Evolutionary conservation across 92 coral and sea anemone species (phyloP), one percentile per base, ranked within the genome.

Genomic region (Isaurus tuberculatus): DNA sequence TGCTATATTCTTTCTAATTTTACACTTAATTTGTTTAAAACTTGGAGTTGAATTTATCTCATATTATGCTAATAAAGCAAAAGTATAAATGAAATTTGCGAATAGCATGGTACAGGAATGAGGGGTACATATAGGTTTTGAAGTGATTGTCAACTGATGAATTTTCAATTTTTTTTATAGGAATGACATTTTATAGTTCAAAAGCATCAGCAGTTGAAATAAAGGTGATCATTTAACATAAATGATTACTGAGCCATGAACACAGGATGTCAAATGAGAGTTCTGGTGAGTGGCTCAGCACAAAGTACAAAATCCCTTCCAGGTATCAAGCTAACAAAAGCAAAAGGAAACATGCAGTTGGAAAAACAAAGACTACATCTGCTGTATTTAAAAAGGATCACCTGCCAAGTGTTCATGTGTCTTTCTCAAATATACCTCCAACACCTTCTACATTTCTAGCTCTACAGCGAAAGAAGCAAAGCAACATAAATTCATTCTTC

Each of bases 251-350:
- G 77, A n/a, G n/a, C 3, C 31, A 14, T 15, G 27, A 46, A 36
- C 67, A 70, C 79, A 89, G 84, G 55, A 85, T 75, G 61, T 83
- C 75, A 14, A 84, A 83, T 51, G 89, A 95, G 87, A 91, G 92
- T 7, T 96, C 98, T 84, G 98, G 98, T 3, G 93, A 92, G 65
- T 96, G 99, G 99, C 90, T 96, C 63, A 74, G 94, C 11, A 65
- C 96, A 10, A 96, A 87, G 51, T 82, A 73, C 40, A 90, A 88
- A 74, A 84, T 86, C 79, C 51, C 71, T 25, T 42, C 81, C 28
- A 86, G 86, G 68, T 55, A 17, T 30, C 80, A 34, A 40, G 74
- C 67, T 57, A 48, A 51, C 19, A 33, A 75, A 25, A 81, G 64
- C 26, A 31, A 36, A 14, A 72, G 29, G 67, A 88, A 65, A 36